Conservation (phyloP, 2,113 vertebrate species). For the Brachypodius melanocephalos region DNA sequence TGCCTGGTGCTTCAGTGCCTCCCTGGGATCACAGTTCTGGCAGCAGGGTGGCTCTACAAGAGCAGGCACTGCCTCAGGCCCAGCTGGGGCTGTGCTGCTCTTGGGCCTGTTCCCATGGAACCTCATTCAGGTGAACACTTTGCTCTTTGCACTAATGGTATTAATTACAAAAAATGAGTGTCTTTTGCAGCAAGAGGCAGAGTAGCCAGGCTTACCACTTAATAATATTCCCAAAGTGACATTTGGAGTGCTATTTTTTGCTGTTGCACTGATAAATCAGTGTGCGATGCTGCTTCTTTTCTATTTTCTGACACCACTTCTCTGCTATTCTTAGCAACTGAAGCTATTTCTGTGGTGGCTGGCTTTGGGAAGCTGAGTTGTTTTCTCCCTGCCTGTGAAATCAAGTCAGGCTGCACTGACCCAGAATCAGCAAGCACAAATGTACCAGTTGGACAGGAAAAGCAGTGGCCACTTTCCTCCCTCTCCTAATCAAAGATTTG, state of each 20-base stretch:
- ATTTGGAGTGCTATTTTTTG: conserved; percentile 45
- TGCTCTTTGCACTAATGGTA: background rate
- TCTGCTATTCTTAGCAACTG: conserved; percentile 52
- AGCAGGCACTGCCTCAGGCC: background rate
- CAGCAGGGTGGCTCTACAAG: background rate
- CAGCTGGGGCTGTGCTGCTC: background rate
- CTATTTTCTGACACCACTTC: conserved; percentile 43
- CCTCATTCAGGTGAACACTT: background rate
- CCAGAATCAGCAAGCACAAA: background rate
- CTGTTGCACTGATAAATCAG: conserved; percentile 32
- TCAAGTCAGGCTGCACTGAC: conserved; percentile 3
- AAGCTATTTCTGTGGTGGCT: conserved; percentile 31
- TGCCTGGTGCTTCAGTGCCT: background rate
- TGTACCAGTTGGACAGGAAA: background rate
- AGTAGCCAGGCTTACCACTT: conserved; percentile 8
- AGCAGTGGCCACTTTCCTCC: background rate
- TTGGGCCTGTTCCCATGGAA: background rate
- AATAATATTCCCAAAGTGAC: conserved; percentile 49
- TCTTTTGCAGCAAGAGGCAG: background rate
- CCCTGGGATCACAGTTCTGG: background rate
- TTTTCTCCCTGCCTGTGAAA: conserved; percentile 31
- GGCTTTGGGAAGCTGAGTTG: background rate
- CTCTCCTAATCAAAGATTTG: background rate
- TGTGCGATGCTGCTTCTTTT: conserved; percentile 15
- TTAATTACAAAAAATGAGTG: background rate